Conservation (phyloP, 2,113 vertebrate genomes). For the Tursiops truncatus region DNA sequence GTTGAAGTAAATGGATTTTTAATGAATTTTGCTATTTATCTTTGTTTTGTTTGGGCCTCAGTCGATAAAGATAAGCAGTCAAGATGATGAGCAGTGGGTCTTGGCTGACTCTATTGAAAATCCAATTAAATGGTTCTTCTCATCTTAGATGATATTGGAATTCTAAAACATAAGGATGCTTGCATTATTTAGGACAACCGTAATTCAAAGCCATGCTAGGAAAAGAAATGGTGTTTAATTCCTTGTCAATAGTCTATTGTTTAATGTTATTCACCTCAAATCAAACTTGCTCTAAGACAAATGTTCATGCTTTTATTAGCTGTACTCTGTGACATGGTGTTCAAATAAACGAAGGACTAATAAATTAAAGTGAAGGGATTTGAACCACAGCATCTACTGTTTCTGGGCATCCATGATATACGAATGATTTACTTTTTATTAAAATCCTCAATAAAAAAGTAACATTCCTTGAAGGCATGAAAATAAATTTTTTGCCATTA, state of each 20-base stretch:
- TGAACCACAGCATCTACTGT: background rate
- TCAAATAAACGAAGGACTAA: conserved; percentile 46
- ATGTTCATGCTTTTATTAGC: conserved; percentile 67
- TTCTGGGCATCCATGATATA: background rate
- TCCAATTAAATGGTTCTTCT: conserved; percentile 67
- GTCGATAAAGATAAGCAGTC: conserved; percentile 67
- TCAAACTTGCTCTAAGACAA: conserved; percentile 69
- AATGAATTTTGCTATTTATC: conserved; percentile 68
- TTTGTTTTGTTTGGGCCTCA: conserved; percentile 63
- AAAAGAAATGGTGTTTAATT: conserved; percentile 62
- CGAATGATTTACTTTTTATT: conserved; percentile 17
- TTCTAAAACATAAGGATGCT: conserved; percentile 48
- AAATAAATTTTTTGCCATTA: background rate
- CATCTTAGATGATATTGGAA: conserved; percentile 37
- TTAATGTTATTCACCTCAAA: conserved; percentile 52
- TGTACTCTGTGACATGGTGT: background rate
- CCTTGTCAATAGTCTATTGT: conserved; percentile 67
- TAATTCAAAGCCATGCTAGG: conserved; percentile 47
- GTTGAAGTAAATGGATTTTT: conserved; percentile 71
- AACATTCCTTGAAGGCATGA: background rate
- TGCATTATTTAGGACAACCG: conserved; percentile 54
- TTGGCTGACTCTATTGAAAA: conserved; percentile 47
- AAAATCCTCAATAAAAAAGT: conserved; percentile 44
- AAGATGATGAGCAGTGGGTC: conserved; percentile 41
- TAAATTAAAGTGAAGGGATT: conserved; percentile 54